phyloP scores from a whole-genome alignment of 2,888 invertebrate genomes.

The Pedicia rivosa region DNA sequence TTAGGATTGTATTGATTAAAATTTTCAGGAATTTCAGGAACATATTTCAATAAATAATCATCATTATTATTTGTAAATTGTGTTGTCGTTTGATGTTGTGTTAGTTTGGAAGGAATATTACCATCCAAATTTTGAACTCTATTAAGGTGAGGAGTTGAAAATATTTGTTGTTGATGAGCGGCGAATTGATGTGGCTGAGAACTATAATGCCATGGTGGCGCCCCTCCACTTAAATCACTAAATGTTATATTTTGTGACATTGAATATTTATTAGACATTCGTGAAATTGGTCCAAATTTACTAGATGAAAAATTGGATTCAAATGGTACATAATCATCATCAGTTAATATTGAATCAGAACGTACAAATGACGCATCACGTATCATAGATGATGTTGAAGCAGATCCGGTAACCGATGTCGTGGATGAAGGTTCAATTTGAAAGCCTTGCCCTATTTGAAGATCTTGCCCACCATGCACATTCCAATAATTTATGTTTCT shows the following conservation, averaged over 20 bases:
- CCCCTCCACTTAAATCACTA: too few relatives aligned
- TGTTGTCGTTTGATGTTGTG: background rate
- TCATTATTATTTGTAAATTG: background rate
- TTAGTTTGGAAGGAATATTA: too few relatives aligned
- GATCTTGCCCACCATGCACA: slow-evolving; percentile 3
- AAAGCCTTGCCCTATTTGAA: slow-evolving; percentile 9
- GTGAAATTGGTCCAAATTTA: slow-evolving; percentile 53
- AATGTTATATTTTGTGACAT: too few relatives aligned
- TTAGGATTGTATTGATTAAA: background rate
- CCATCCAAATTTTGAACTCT: too few relatives aligned
- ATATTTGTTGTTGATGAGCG: too few relatives aligned
- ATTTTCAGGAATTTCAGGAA: background rate
- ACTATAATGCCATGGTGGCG: too few relatives aligned
- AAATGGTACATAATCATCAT: slow-evolving; percentile 48
- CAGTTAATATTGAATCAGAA: slow-evolving; percentile 39
- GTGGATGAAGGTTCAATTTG: slow-evolving; percentile 7
- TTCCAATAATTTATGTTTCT: background rate
- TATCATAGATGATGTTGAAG: slow-evolving; percentile 10
- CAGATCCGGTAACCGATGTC: slow-evolving; percentile 7
- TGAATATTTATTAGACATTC: slow-evolving; percentile 19
- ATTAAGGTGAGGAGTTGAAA: too few relatives aligned
- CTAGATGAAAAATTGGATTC: slow-evolving; percentile 41
- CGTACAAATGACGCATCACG: slow-evolving; percentile 27
- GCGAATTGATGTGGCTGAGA: too few relatives aligned
- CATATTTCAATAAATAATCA: background rate